Base-by-base conservation (phyloP, 2,888 invertebrate genomes). In the Aphrophora alni region DNA sequence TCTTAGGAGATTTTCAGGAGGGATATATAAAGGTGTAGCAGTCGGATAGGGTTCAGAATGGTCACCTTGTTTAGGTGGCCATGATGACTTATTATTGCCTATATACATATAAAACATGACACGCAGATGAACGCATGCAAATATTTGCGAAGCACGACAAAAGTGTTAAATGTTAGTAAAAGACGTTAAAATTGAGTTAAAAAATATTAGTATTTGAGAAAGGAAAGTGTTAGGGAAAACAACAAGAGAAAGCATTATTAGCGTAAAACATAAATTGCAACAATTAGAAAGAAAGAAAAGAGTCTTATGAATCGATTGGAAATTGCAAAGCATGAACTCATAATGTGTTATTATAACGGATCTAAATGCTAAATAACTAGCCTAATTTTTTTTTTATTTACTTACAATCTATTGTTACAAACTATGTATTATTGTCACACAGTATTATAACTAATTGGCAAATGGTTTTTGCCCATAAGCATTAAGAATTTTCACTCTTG, bases 281-380 rank as follows among this genome's bases (percentile, higher is more conserved):
- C 59, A 10, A 59, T 2, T 21, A 59, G 59, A 59, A 84, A 85
- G 84, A 85, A 85, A 86, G 85, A 86, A 84, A 84, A 84, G 81
- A 81, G 83, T 59, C 69, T 76, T 72, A 59, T 4, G 25, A 26
- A 70, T 24, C 70, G 73, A 8, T 59, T 7, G 21, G 59, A 14
- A 21, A 59, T 59, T 10, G 59, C 59, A 59, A 59, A 59, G 59
- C 59, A 59, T 59, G 59, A 59, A 59, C 59, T 59, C 59, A 59
- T 59, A 21, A 59, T 59, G 59, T 59, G 21, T 59, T 59, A 21
- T 59, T 59, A 59, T 21, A 59, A 59, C 21, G 21, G 21, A 3
- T 7, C 59, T 21, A 59, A 59, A 21, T 2, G 2, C 21, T 44
- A 44, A 44, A 17, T 12, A 59, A 21, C 59, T 59, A 59, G 21